phyloP scores from a whole-genome alignment of 2,113 vertebrate species.

The Silurus glanis region DNA sequence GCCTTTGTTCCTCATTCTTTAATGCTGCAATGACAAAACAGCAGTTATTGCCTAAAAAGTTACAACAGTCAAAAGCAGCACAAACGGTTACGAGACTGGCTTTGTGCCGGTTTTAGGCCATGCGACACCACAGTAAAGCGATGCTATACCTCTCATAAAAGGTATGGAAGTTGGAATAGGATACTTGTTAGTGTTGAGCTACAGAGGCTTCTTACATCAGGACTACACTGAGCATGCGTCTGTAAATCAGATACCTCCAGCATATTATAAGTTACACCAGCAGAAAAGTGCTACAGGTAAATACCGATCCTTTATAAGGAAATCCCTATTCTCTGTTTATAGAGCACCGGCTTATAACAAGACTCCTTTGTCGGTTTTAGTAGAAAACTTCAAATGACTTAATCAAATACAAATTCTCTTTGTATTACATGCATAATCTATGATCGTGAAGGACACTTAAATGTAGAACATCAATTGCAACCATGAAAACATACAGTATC shows the following conservation, averaged over 20 bases:
- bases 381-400: not conserved
- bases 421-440: not conserved
- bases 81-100: not conserved
- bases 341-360: not conserved
- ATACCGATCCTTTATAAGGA: not conserved
- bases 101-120: not conserved
- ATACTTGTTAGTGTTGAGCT: not conserved
- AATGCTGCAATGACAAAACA: slow-evolving; percentile 9
- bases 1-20: not conserved
- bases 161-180: not conserved
- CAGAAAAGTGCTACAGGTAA: not conserved
- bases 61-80: slow-evolving; percentile 31
- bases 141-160: not conserved
- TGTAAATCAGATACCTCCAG: slow-evolving; percentile 4
- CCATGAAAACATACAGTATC: not conserved
- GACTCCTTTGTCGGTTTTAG: not conserved
- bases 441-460: not conserved
- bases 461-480: not conserved
- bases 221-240: not conserved
- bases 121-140: slow-evolving; percentile 15
- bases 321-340: not conserved
- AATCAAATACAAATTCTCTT: not conserved
- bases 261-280: not conserved
- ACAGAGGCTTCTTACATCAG: not conserved
- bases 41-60: slow-evolving; percentile 27